These are phyloP conservation scores for Harpagoxenus sublaevis DNA, from an alignment of 2,888 invertebrate species.

Conservation along the genomic window DNA sequence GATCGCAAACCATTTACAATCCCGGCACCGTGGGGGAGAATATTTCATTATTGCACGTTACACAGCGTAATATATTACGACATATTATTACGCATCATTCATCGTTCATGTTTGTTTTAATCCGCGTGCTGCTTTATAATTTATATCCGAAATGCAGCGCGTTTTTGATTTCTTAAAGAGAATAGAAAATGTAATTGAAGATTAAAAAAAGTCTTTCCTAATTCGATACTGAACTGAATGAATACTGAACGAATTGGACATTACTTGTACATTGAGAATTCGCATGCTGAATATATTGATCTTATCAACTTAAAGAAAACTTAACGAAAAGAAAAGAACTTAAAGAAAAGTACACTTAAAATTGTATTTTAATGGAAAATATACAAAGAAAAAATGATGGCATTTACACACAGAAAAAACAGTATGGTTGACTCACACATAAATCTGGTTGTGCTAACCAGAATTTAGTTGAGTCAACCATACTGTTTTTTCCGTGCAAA, in stretches of 20 bases:
- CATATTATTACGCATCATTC: constrained; percentile 41
- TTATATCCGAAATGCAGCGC: background rate
- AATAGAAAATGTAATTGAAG: background rate
- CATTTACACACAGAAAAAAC: too few species aligned
- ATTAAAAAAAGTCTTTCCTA: background rate
- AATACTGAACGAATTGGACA: background rate
- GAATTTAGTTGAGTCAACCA: too few species aligned
- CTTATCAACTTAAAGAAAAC: background rate
- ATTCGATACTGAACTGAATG: background rate
- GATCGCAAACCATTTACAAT: constrained; percentile 45
- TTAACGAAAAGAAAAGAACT: too few species aligned
- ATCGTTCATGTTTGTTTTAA: constrained; percentile 48
- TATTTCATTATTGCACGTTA: constrained; percentile 52
- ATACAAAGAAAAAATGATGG: background rate
- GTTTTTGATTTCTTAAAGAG: background rate
- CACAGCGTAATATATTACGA: constrained; percentile 49
- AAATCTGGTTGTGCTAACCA: too few species aligned
- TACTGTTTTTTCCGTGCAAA: too few species aligned
- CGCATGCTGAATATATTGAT: background rate
- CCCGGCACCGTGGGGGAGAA: constrained; percentile 17
- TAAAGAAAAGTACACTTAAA: background rate
- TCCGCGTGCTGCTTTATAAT: constrained; percentile 17
- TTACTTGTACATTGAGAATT: background rate
- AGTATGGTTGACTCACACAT: too few species aligned
- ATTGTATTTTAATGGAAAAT: background rate